Evolutionary conservation across 2,888 invertebrate genomes (phyloP).

Genomic region (Lasius fuliginosus): DNA sequence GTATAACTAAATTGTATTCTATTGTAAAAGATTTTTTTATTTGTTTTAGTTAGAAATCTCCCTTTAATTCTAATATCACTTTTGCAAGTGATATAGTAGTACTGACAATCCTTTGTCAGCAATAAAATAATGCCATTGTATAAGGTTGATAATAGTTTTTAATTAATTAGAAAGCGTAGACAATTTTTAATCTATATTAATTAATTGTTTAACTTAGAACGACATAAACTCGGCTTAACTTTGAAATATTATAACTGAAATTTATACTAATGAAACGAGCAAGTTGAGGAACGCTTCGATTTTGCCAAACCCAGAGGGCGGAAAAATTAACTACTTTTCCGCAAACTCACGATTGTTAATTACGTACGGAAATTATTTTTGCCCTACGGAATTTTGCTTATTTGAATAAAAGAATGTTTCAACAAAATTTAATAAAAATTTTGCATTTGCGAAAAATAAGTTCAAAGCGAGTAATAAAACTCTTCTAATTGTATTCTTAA

Average conservation of each 20-base stretch:
- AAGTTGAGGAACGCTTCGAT: not conserved
- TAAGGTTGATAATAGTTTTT: not conserved
- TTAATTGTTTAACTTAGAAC: not conserved
- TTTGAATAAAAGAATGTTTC: not conserved
- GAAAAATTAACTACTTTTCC: slow-evolving; percentile 15
- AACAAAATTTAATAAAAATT: slow-evolving; percentile 16
- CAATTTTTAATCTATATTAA: not conserved
- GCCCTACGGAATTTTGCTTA: not conserved
- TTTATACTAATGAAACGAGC: slow-evolving; percentile 5
- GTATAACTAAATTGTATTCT: no score
- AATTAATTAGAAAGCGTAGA: not conserved
- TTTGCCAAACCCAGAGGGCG: not conserved
- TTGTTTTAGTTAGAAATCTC: no score
- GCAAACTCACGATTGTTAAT: slow-evolving; percentile 26
- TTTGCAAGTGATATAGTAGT: no score
- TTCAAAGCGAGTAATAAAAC: not conserved
- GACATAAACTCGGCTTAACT: not conserved
- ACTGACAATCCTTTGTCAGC: not conserved
- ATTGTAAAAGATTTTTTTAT: no score
- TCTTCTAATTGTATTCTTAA: not conserved
- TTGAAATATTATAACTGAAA: not conserved
- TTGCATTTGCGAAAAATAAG: not conserved
- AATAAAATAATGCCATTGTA: not conserved
- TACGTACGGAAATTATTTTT: slow-evolving; percentile 26
- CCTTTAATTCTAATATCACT: no score